phyloP scores from a whole-genome alignment of 2,113 vertebrate species.

The Paramormyrops kingsleyae region DNA sequence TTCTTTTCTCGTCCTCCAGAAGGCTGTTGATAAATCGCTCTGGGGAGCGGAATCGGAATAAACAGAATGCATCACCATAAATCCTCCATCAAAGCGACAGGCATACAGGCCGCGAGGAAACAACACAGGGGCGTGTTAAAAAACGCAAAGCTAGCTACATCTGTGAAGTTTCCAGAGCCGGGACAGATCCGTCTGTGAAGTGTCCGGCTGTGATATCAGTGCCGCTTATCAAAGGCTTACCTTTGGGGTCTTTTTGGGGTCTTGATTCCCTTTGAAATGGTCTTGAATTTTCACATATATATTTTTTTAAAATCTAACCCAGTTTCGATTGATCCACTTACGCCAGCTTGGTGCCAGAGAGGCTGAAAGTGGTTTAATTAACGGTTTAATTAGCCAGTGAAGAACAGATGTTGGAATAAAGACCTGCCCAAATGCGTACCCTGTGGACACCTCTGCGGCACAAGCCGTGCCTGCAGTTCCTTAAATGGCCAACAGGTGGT shows the following conservation, averaged over 20 bases:
- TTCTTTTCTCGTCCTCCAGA: not conserved
- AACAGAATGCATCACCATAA: not conserved
- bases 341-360: not conserved
- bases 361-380: conserved; percentile 6
- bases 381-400: not conserved
- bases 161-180: not conserved
- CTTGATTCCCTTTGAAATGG: not conserved
- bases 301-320: not conserved
- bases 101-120: not conserved
- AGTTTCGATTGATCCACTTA: not conserved
- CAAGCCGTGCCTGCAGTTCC: not conserved
- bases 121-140: not conserved
- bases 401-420: conserved; percentile 4
- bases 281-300: not conserved
- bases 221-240: not conserved
- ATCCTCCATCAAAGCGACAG: not conserved
- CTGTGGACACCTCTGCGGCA: not conserved
- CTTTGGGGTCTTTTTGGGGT: not conserved
- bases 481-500: conserved; percentile 6
- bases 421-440: not conserved
- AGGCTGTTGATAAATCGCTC: not conserved
- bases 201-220: not conserved
- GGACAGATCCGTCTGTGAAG: not conserved
- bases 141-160: not conserved
- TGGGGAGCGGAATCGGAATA: not conserved